Percentiles rank a stretch among this genome's conserved stretches.
phyloP scores from a whole-genome alignment of 2,888 invertebrate genomes.

The Drosophila vallismaia region DNA sequence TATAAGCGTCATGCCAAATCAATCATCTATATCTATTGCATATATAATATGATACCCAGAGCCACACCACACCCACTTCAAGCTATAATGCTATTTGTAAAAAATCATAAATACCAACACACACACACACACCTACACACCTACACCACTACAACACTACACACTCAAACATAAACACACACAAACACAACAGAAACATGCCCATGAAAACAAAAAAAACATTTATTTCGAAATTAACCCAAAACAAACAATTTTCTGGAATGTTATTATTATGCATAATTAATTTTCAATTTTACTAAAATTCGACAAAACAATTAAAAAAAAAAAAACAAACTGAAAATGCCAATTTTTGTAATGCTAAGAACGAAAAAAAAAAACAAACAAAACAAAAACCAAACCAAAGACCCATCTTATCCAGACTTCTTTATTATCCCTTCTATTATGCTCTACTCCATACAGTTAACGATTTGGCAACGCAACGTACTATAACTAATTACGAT shows the following conservation, averaged over 20 bases:
- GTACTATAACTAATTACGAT: conserved; percentile 79
- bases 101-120: conserved; percentile 28
- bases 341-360: conserved; percentile 27
- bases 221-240: conserved; percentile 40
- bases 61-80: conserved; percentile 16
- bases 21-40: conserved; percentile 30
- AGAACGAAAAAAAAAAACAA: conserved; percentile 28
- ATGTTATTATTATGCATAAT: conserved; percentile 67
- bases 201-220: conserved; percentile 36
- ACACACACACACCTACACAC: conserved; percentile 21
- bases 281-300: conserved; percentile 65
- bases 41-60: conserved; percentile 33
- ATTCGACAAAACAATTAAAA: conserved; percentile 16
- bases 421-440: conserved; percentile 75
- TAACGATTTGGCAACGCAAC: conserved; percentile 78
- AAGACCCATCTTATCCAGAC: conserved; percentile 31
- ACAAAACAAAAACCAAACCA: conserved; percentile 37
- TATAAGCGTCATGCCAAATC: conserved; percentile 44
- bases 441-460: conserved; percentile 82
- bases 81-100: conserved; percentile 16
- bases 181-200: conserved; percentile 23
- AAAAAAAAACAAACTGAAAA: conserved; percentile 33
- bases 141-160: too few species aligned
- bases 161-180: conserved; percentile 16
- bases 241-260: conserved; percentile 55